Conservation (phyloP, 2,888 invertebrate species). For the Tiliacea citrago region DNA sequence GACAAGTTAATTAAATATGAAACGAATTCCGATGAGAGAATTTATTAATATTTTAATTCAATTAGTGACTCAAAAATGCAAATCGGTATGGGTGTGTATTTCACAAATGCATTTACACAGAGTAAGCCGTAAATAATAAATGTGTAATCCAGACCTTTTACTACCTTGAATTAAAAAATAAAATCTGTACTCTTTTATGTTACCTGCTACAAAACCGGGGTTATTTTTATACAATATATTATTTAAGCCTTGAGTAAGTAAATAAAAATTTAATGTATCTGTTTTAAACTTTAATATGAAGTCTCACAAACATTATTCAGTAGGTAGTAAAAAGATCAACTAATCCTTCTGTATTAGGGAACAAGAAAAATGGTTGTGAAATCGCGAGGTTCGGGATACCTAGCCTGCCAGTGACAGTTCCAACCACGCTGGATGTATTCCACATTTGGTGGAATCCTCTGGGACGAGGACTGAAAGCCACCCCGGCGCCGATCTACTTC, state of each 20-base stretch:
- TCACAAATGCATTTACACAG: slow-evolving; percentile 25
- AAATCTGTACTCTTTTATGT: slow-evolving; percentile 27
- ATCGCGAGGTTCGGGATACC: slow-evolving; percentile 42
- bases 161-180: slow-evolving; percentile 38
- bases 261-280: background rate
- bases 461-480: slow-evolving; percentile 77
- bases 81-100: slow-evolving; percentile 6
- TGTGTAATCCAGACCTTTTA: slow-evolving; percentile 31
- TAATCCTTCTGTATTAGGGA: background rate
- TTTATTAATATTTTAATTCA: slow-evolving; percentile 40
- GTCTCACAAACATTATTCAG: background rate
- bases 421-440: slow-evolving; percentile 69
- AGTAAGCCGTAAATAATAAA: slow-evolving; percentile 40
- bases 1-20: slow-evolving; percentile 7
- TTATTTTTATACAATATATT: slow-evolving; percentile 6
- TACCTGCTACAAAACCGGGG: background rate
- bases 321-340: slow-evolving; percentile 14
- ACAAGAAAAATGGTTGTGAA: slow-evolving; percentile 46
- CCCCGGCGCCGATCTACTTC: slow-evolving; percentile 74
- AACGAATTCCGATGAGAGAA: background rate
- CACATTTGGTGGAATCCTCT: slow-evolving; percentile 69
- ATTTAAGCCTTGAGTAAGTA: background rate
- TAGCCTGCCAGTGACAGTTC: slow-evolving; percentile 61
- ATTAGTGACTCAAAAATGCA: slow-evolving; percentile 31
- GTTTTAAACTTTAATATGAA: background rate